Base-by-base conservation (phyloP, 2,113 vertebrate genomes). In the Epinephelus lanceolatus region DNA sequence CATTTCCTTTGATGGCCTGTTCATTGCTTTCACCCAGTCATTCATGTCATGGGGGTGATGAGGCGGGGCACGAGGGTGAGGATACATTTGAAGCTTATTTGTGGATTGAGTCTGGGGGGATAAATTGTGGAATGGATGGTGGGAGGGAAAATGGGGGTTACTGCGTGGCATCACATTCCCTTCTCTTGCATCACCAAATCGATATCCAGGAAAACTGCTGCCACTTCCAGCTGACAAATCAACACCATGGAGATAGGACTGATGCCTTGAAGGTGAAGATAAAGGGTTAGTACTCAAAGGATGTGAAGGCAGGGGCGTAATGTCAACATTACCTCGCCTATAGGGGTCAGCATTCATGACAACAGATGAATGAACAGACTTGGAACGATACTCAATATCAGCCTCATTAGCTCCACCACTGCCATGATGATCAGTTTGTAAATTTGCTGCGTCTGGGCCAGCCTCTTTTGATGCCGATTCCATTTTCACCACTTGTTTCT, bases 31-130 rank as follows among this genome's bases (percentile, higher is more conserved):
- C 8, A 94, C 81, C 95, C 95, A 96, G 1, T 94, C 93, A 3
- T 81, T 93, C 85, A 94, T 87, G 62, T 94, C 92, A 25, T 94
- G 94, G 4, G 91, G 76, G 78, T 90, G 91, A 45, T 94, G 95
- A 51, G 94, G 87, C 68, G 93, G 86, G 5, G 80, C 89, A 9
- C 91, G 90, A 23, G 92, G 72, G 76, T 94, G 94, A 56, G 94
- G 74, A 82, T 94, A 96, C 76, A 90, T 92, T 25, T 95, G 95
- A 78, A 94, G 91, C 84, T 95, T 96, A 71, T 92, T 92, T 33
- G 91, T 33, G 0, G 93, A 21, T 71, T 92, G 95, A 83, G 91
- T 51, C 75, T 92, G 91, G 40, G 93, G 86, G 17, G 95, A 68
- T 67, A 94, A 62, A 80, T 67, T 86, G 70, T 94, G 94, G 79